A percentile compares a stretch with the other conserved stretches of the same genome.
phyloP scores from a whole-genome alignment of 2,113 vertebrate species.

The Cervus canadensis region DNA sequence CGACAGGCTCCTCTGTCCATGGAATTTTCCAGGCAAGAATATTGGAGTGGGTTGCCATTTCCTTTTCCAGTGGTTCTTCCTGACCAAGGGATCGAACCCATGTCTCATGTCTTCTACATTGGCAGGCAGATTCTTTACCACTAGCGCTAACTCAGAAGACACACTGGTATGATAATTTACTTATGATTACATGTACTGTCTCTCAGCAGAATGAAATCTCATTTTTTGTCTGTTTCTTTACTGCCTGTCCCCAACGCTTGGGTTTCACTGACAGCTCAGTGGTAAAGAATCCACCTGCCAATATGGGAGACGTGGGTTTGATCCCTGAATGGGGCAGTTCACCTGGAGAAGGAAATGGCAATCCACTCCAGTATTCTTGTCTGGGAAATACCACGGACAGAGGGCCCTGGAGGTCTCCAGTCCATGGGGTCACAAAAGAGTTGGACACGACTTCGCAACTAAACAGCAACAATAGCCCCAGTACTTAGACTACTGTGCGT shows the following conservation, averaged over 20 bases:
- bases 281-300: not conserved
- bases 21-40: not conserved
- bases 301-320: not conserved
- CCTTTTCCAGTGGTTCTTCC: not conserved
- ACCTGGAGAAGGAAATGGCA: not conserved
- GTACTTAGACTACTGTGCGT: not conserved
- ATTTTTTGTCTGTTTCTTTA: not conserved
- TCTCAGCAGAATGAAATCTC: not conserved
- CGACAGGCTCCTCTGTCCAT: not conserved
- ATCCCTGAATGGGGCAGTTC: not conserved
- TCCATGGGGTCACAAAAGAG: not conserved
- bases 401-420: not conserved
- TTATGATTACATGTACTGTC: not conserved
- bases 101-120: not conserved
- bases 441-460: not conserved
- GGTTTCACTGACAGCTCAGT: not conserved
- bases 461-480: not conserved
- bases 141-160: not conserved
- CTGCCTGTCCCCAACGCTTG: not conserved
- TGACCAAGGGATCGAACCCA: rapidly evolving
- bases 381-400: rapidly evolving
- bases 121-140: not conserved
- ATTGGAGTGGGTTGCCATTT: not conserved
- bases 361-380: not conserved
- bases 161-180: not conserved